A percentile compares a stretch with the other conserved stretches of the same genome.
phyloP scores from a whole-genome alignment of 2,888 invertebrate species.

The Entomobrya proxima region DNA sequence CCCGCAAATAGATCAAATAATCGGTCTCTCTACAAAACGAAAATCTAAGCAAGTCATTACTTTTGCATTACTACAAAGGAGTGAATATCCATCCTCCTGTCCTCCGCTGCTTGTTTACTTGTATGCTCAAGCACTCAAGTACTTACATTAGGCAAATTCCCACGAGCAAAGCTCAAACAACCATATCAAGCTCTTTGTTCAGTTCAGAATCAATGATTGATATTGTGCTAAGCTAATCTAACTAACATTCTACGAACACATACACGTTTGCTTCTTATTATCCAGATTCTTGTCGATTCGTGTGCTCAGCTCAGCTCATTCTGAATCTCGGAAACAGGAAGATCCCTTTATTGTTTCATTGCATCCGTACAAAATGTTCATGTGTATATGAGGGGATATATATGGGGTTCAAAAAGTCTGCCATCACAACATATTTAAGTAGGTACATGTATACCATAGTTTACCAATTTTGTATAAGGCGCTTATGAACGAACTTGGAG shows the following conservation, averaged over 20 bases:
- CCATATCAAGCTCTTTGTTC: slow-evolving; percentile 35
- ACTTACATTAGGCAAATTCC: slow-evolving; percentile 71
- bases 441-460: neutral
- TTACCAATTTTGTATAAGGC: too few species aligned
- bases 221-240: slow-evolving; percentile 71
- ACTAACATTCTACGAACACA: slow-evolving; percentile 56
- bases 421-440: neutral
- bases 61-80: slow-evolving; percentile 42
- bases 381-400: too few species aligned
- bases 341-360: neutral
- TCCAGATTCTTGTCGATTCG: slow-evolving; percentile 50
- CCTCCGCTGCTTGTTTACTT: slow-evolving; percentile 44
- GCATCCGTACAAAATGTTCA: neutral
- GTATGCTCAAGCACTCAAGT: slow-evolving; percentile 31
- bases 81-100: slow-evolving; percentile 46
- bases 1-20: slow-evolving; percentile 59
- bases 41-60: slow-evolving; percentile 65
- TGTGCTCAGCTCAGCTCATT: neutral
- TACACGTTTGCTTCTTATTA: slow-evolving; percentile 62
- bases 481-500: too few species aligned
- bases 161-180: slow-evolving; percentile 68
- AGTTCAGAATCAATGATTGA: slow-evolving; percentile 73
- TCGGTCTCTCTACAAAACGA: slow-evolving; percentile 48
- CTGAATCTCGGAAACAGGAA: neutral
- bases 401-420: too few species aligned